Evolutionary conservation across 2,797 vertebrate genomes (phyloP).

Genomic region (Brotula barbata): DNA sequence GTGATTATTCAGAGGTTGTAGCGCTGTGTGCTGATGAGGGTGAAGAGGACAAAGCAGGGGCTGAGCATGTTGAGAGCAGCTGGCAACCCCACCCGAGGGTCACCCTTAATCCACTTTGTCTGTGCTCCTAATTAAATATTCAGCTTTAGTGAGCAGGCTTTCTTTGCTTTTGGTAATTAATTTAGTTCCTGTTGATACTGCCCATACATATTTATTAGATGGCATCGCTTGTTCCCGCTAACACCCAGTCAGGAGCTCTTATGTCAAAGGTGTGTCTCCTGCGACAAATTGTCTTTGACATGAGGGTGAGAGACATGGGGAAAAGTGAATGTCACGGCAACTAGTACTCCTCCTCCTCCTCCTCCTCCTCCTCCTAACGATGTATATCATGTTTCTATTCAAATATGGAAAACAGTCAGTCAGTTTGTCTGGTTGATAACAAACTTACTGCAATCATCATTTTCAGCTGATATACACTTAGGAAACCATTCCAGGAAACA

Average conservation of each 20-base stretch:
- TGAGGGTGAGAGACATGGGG: too few relatives aligned
- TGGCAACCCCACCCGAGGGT: conserved; percentile 54
- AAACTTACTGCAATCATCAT: background rate
- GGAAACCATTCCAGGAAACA: background rate
- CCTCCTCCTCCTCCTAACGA: too few relatives aligned
- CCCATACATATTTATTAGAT: background rate
- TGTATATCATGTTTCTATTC: too few relatives aligned
- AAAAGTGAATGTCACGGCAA: too few relatives aligned
- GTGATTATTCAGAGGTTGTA: conserved; percentile 34
- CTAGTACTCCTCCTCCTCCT: too few relatives aligned
- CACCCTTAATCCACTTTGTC: conserved; percentile 63
- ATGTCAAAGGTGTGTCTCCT: background rate
- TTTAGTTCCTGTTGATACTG: background rate
- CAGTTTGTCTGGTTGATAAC: too few relatives aligned
- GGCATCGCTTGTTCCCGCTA: background rate
- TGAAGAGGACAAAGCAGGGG: conserved; percentile 29
- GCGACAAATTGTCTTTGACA: too few relatives aligned
- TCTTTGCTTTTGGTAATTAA: background rate
- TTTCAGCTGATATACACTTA: background rate
- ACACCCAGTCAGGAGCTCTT: background rate
- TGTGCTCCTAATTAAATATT: conserved; percentile 59
- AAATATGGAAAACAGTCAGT: background rate
- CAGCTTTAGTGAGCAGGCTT: conserved; percentile 12
- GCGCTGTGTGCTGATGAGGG: conserved; percentile 37
- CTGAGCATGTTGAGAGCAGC: conserved; percentile 61